Percentiles rank a stretch among this genome's conserved stretches.
These are phyloP conservation scores for Lepus oiostolus DNA, from an alignment of 2,797 vertebrate genomes.

Conservation along the genomic window DNA sequence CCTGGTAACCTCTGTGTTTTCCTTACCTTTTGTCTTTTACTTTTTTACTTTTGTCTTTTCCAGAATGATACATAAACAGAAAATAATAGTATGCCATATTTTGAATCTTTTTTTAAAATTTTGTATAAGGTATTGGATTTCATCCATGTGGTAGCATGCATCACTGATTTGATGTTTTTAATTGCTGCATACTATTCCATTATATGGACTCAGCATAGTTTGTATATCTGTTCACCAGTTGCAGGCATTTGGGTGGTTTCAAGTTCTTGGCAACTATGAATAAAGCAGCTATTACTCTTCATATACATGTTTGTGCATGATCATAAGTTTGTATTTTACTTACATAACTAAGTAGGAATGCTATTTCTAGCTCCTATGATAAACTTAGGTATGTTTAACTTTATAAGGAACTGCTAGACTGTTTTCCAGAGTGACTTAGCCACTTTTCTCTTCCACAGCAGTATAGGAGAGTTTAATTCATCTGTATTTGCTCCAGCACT, in stretches of 20 bases:
- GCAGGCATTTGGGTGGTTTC: background rate
- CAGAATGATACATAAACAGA: background rate
- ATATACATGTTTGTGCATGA: background rate
- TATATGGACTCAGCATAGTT: background rate
- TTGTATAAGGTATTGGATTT: background rate
- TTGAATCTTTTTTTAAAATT: background rate
- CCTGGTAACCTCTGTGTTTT: background rate
- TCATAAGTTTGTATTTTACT: background rate
- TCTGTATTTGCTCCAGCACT: background rate
- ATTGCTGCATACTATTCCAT: background rate
- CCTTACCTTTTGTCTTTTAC: background rate
- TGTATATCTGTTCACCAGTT: background rate
- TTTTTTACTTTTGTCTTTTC: background rate
- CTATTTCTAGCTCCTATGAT: background rate
- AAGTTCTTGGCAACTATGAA: background rate
- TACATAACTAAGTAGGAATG: background rate
- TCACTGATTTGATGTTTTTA: background rate
- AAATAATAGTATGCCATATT: background rate
- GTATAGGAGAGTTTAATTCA: conserved; percentile 11
- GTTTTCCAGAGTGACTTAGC: background rate
- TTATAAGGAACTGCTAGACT: background rate
- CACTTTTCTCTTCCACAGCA: background rate
- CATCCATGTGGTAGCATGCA: background rate
- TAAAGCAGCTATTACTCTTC: conserved; percentile 16
- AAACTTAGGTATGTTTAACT: background rate